phyloP scores from a whole-genome alignment of 2,113 vertebrate species.

The Polypterus senegalus region DNA sequence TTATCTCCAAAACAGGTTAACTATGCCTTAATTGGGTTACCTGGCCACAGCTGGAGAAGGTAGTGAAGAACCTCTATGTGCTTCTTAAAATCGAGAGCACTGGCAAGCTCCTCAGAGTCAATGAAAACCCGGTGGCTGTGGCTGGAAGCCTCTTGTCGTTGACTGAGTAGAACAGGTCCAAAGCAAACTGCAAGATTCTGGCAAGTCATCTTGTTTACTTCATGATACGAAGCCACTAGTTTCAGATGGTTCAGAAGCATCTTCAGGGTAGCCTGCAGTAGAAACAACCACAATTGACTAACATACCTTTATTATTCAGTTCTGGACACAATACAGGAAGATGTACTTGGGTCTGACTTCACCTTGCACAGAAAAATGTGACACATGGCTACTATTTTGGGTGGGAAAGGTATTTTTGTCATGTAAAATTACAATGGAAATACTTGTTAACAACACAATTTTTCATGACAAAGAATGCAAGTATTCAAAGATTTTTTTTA shows the following conservation, averaged over 20 bases:
- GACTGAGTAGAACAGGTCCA: conserved; percentile 85
- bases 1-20: not conserved
- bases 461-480: too few species aligned
- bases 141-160: conserved; percentile 76
- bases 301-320: too few species aligned
- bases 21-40: conserved; percentile 36
- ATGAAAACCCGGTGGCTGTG: conserved; percentile 87
- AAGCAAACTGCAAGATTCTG: conserved; percentile 97
- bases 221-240: conserved; percentile 82
- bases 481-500: too few species aligned
- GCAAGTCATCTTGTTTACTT: conserved; percentile 94
- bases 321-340: too few species aligned
- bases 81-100: conserved; percentile 94
- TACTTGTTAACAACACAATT: too few species aligned
- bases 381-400: too few species aligned
- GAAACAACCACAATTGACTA: too few species aligned
- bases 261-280: conserved; percentile 70
- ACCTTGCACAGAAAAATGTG: too few species aligned
- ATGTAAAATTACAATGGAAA: too few species aligned
- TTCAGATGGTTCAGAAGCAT: conserved; percentile 91
- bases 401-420: too few species aligned
- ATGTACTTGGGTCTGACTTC: too few species aligned
- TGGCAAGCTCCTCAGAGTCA: conserved; percentile 91
- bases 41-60: conserved; percentile 93
- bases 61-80: conserved; percentile 98